Evolutionary conservation across 2,113 vertebrate genomes (phyloP), one percentile per base, ranked within the genome.

Genomic region (Percopsis transmontana): DNA sequence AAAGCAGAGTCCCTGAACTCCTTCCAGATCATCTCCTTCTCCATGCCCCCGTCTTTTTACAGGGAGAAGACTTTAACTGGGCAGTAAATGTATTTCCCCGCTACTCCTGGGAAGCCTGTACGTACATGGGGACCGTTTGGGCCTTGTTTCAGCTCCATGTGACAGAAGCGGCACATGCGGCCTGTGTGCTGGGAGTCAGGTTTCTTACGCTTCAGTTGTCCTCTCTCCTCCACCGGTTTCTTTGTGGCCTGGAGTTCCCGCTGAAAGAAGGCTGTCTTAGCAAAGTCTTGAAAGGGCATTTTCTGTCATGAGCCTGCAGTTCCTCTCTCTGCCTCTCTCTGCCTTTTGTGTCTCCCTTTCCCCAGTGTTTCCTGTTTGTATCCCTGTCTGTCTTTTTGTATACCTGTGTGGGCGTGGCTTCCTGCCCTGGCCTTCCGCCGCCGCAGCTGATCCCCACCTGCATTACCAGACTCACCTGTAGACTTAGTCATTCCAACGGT

Each of bases 101-200:
- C 27, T 33, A 33, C 27, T 6, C 5, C 27, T 33, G 71, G 2
- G 57, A 61, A 42, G 5, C 70, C 57, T n/a, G n/a, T 5, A 12
- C 50, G 53, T 58, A 16, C 52, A 18, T 13, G 8, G 33, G 15
- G 10, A 44, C 50, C 57, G 6, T 38, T 62, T 33, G 27, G 27
- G 20, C 20, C 44, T 56, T 27, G 44, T 11, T 1, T 42, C 18
- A 51, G 41, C 14, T 51, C 58, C 27, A 5, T 8, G 23, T 61
- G 48, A 33, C 67, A 74, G 40, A 72, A 60, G 12, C 27, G 27
- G 27, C 27, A 33, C 27, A 33, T 33, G 27, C 27, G 27, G 6
- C 27, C 71, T 62, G 3, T 70, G 58, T 20, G 70, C 60, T 62
- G 71, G 2, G 57, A 61, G 44, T 6, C 70, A 57, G 21, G 13